phyloP scores from a whole-genome alignment of 2,113 vertebrate species.

The Muscicapa adusta region DNA sequence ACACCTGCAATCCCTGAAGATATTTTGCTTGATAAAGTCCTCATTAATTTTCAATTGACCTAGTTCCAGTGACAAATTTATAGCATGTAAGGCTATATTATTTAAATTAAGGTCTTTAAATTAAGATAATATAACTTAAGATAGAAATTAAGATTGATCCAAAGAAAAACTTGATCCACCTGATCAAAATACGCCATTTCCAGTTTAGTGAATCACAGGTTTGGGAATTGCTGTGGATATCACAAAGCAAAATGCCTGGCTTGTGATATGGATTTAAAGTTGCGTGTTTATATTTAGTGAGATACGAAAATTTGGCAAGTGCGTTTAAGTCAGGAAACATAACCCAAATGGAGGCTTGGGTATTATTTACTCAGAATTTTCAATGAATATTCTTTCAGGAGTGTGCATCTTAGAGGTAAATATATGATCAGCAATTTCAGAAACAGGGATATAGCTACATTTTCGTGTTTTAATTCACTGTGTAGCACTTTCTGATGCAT shows the following conservation, averaged over 20 bases:
- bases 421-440: background rate
- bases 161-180: background rate
- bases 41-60: background rate
- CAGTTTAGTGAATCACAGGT: background rate
- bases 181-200: background rate
- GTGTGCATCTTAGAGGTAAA: background rate
- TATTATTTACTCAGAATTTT: background rate
- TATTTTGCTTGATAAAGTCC: background rate
- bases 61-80: background rate
- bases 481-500: background rate
- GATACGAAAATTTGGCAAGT: background rate
- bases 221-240: background rate
- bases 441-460: background rate
- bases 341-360: background rate
- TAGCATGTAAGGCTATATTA: background rate
- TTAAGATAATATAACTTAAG: background rate
- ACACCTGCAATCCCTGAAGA: background rate
- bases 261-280: background rate
- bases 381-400: background rate
- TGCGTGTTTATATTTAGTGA: background rate
- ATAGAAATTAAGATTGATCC: background rate
- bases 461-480: background rate
- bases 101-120: background rate
- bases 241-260: background rate
- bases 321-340: background rate